phyloP scores from a whole-genome alignment of 2,797 vertebrate genomes.

The Capromys pilorides region DNA sequence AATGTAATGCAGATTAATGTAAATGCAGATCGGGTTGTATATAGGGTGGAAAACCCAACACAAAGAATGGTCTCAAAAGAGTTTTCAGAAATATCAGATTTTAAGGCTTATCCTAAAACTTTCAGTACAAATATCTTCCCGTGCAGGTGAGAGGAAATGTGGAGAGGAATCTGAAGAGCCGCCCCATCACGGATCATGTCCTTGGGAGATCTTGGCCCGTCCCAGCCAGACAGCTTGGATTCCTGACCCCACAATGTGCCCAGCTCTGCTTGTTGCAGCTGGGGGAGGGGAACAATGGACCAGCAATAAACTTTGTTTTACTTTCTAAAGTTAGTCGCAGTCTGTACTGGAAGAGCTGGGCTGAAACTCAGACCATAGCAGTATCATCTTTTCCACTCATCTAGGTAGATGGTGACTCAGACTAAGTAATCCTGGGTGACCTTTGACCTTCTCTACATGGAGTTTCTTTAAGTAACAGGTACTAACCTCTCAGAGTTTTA shows the following conservation, averaged over 20 bases:
- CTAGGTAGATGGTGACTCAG: neutral
- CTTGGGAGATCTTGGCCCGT: neutral
- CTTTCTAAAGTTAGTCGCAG: slow-evolving; percentile 4
- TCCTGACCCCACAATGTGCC: neutral
- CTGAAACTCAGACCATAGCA: neutral
- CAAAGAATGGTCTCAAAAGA: neutral
- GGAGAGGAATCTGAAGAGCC: neutral
- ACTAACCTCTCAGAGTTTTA: neutral
- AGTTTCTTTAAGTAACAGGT: neutral
- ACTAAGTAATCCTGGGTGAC: neutral
- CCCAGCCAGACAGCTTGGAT: neutral
- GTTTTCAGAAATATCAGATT: neutral
- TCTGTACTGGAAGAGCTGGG: neutral
- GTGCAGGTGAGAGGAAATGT: neutral
- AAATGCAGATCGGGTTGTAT: neutral
- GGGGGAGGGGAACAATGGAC: neutral
- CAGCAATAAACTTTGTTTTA: neutral
- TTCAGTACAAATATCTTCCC: neutral
- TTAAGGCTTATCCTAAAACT: neutral
- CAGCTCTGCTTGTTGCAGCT: neutral
- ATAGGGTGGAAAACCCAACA: neutral
- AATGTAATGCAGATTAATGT: no score
- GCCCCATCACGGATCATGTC: neutral
- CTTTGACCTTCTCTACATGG: neutral
- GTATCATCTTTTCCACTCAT: neutral